A percentile compares a stretch with the other conserved stretches of the same genome.
phyloP scores from a whole-genome alignment of 2,888 invertebrate genomes.

The Caenorhabditis japonica region DNA sequence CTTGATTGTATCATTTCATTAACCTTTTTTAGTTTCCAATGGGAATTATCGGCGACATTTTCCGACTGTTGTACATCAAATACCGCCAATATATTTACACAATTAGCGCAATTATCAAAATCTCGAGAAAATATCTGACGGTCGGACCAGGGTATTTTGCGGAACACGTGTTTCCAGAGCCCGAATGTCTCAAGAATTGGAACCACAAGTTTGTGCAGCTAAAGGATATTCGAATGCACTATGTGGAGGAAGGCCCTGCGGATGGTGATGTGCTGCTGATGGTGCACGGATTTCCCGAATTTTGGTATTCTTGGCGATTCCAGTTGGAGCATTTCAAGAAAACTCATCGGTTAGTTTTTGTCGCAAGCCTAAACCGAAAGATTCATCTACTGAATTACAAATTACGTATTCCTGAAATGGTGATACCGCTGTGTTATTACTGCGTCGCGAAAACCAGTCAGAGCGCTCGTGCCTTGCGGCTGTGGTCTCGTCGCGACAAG shows the following conservation, averaged over 20 bases:
- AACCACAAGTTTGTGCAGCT: slow-evolving; percentile 52
- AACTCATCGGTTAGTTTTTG: slow-evolving; percentile 65
- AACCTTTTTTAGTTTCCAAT: too few relatives aligned
- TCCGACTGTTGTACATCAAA: slow-evolving; percentile 10
- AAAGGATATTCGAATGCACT: slow-evolving; percentile 53
- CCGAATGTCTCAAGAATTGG: slow-evolving; percentile 44
- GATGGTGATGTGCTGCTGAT: slow-evolving; percentile 83
- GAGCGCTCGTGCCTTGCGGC: too few relatives aligned
- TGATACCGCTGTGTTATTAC: too few relatives aligned
- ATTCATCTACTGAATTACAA: too few relatives aligned
- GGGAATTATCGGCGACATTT: slow-evolving; percentile 14
- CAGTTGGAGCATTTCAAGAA: slow-evolving; percentile 82
- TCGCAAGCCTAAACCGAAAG: too few relatives aligned
- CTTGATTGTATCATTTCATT: too few relatives aligned
- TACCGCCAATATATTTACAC: slow-evolving; percentile 35
- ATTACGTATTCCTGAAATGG: too few relatives aligned
- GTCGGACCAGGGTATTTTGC: slow-evolving; percentile 24
- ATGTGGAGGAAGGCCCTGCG: slow-evolving; percentile 55
- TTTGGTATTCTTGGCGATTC: slow-evolving; percentile 86
- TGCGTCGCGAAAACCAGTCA: too few relatives aligned
- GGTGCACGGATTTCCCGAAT: slow-evolving; percentile 86
- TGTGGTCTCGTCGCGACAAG: too few relatives aligned
- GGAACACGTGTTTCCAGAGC: slow-evolving; percentile 32
- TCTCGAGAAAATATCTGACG: slow-evolving; percentile 31
- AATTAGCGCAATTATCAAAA: slow-evolving; percentile 16